A percentile compares a stretch with the other conserved stretches of the same genome.
Evolutionary conservation across 2,797 vertebrate genomes (phyloP).

Genomic region (Bovichtus variegatus): DNA sequence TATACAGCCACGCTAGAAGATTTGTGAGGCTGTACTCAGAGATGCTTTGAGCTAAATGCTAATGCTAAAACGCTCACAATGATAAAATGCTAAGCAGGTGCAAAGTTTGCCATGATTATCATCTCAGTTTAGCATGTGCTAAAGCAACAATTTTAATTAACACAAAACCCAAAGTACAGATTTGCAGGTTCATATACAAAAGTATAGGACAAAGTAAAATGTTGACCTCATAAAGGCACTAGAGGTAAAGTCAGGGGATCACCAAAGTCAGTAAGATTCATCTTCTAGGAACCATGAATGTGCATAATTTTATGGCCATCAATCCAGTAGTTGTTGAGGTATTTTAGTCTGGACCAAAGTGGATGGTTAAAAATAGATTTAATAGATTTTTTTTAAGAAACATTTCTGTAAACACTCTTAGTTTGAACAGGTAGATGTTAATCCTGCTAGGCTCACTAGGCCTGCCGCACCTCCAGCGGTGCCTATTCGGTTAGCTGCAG

Average conservation of each 20-base stretch:
- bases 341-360: not conserved
- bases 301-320: not conserved
- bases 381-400: not conserved
- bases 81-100: not conserved
- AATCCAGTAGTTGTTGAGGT: not conserved
- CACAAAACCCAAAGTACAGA: too few relatives aligned
- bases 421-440: not conserved
- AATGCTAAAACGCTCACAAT: not conserved
- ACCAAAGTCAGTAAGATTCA: too few relatives aligned
- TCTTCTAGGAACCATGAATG: not conserved
- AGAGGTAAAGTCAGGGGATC: too few relatives aligned
- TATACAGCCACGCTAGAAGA: not conserved
- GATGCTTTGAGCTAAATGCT: too few relatives aligned
- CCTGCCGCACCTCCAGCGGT: not conserved
- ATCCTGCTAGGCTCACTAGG: not conserved
- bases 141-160: too few relatives aligned
- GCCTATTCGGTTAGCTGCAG: not conserved
- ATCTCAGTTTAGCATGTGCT: not conserved
- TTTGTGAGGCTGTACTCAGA: too few relatives aligned
- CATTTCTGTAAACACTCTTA: not conserved
- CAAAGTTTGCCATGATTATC: not conserved
- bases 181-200: too few relatives aligned
- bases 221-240: too few relatives aligned
- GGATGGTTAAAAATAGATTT: not conserved
- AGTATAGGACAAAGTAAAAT: too few relatives aligned